phyloP scores from a whole-genome alignment of 37 sponge, comb jelly and placozoan species.

The Geodia barretti region DNA sequence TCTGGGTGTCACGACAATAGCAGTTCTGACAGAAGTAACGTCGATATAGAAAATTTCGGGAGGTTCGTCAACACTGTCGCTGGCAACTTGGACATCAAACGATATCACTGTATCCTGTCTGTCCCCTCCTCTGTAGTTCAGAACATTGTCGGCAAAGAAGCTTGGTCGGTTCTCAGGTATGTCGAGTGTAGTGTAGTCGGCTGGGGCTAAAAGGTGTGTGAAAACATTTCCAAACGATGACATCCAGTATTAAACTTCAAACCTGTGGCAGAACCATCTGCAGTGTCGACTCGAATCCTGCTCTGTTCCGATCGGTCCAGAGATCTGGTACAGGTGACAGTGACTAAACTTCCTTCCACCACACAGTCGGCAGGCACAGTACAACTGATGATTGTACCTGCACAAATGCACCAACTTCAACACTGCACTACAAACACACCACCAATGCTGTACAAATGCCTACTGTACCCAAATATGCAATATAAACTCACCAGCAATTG shows the following conservation, averaged over 20 bases:
- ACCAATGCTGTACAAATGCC: too few species aligned
- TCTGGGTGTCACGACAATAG: neutral
- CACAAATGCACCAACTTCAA: neutral
- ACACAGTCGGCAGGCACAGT: neutral
- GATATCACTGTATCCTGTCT: too few species aligned
- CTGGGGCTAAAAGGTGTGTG: too few species aligned
- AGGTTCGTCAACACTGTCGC: neutral
- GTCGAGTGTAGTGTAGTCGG: neutral
- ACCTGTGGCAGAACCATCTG: too few species aligned
- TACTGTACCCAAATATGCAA: neutral
- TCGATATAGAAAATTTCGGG: neutral
- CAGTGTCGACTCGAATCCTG: too few species aligned
- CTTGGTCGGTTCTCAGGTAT: neutral
- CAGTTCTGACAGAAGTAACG: neutral
- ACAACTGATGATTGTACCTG: neutral
- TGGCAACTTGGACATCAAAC: too few species aligned
- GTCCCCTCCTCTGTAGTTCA: too few species aligned
- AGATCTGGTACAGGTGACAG: neutral
- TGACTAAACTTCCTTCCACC: neutral
- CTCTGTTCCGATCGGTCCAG: too few species aligned
- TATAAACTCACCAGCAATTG: neutral
- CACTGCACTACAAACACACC: neutral
- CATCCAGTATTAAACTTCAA: too few species aligned
- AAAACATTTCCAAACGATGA: too few species aligned
- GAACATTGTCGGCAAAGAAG: too few species aligned